Evolutionary conservation across 2,888 invertebrate species (phyloP), one percentile per base, ranked within the genome.

Genomic region (Aphodius granarius): DNA sequence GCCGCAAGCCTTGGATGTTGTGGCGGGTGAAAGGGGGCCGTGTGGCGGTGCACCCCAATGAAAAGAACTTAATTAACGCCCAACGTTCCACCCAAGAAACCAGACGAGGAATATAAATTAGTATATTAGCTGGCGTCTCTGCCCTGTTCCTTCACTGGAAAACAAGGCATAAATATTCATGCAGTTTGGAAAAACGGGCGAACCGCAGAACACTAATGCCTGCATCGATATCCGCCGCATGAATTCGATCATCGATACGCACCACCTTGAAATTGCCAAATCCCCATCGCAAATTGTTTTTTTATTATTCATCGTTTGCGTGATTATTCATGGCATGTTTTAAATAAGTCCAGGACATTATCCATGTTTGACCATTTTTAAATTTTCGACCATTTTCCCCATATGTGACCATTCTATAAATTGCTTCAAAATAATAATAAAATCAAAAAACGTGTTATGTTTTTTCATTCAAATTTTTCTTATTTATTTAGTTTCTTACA

Each of bases 71-170:
- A 68, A 68, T 68, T 68, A 68, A 68, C 21, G 68, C 20, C 68
- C 43, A 43, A 13, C 43, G 43, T 43, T 68, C 68, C 68, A 9
- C 68, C 68, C 21, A 20, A 22, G 68, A 68, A n/a, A 20, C 68
- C 68, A 20, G 68, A 64, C 72, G 68, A 74, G 72, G 76, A 77
- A 77, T 77, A 77, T 77, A 77, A 77, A 77, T 77, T 77, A 77
- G 77, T 72, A 77, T 77, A 77, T 77, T 77, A 77, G 74, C 77
- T 72, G 68, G 22, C 20, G 68, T 68, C 43, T 43, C 43, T 43
- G 43, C 9, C 43, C 13, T 13, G 43, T 2, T 43, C 43, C 13
- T 13, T 43, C 43, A 43, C 43, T 43, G 43, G 43, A 43, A 43
- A 43, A 43, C 43, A 43, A 43, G 43, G 43, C 43, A 43, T 43